Evolutionary conservation across 1,140 invertebrate species (phyloP).

Genomic region (Solenopsis fugax): DNA sequence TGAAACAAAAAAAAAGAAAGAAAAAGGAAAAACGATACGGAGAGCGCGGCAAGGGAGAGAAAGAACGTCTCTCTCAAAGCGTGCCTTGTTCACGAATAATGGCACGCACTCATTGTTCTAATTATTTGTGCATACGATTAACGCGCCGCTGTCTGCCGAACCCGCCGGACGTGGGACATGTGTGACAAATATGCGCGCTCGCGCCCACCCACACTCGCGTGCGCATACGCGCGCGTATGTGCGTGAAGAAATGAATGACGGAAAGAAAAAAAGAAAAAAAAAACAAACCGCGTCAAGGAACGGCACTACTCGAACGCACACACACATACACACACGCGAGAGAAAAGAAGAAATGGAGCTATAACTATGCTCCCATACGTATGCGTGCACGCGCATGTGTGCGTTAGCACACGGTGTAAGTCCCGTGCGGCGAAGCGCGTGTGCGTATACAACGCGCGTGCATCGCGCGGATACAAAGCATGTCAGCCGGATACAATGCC

Average conservation of each 20-base stretch:
- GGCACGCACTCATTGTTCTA: constrained; percentile 85
- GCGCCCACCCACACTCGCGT: constrained; percentile 51
- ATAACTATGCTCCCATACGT: constrained; percentile 69
- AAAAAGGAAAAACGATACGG: constrained; percentile 47
- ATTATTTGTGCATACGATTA: constrained; percentile 86
- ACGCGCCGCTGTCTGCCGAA: constrained; percentile 79
- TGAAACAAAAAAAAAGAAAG: constrained; percentile 58
- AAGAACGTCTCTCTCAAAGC: constrained; percentile 80
- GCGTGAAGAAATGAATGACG: constrained; percentile 49
- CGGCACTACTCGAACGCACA: constrained; percentile 46
- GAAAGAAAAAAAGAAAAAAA: constrained; percentile 62
- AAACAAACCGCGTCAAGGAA: constrained; percentile 56
- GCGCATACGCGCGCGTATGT: background rate
- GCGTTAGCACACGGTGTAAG: background rate
- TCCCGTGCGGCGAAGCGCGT: constrained; percentile 15
- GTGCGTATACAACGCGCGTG: constrained; percentile 47
- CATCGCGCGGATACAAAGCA: constrained; percentile 80
- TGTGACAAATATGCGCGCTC: constrained; percentile 72
- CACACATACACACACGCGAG: constrained; percentile 7
- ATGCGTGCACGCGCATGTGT: constrained; percentile 5
- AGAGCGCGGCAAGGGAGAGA: constrained; percentile 42
- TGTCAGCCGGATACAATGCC: constrained; percentile 85
- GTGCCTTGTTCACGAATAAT: constrained; percentile 84
- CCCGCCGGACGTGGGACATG: constrained; percentile 73
- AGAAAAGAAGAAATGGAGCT: constrained; percentile 63